phyloP scores from a whole-genome alignment of 1,140 invertebrate genomes.

The Lysiphlebus fabarum region DNA sequence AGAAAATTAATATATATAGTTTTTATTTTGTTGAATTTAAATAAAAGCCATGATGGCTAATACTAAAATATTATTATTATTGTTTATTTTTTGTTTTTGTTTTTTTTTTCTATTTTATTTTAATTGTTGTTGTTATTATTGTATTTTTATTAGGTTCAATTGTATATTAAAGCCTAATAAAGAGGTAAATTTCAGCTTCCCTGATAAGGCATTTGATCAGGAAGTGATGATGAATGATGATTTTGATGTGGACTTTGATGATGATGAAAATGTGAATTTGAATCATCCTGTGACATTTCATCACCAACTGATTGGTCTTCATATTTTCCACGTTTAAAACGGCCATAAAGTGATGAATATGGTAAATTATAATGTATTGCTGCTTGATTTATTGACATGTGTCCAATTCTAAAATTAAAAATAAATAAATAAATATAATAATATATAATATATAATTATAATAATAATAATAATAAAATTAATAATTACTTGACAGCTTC shows the following conservation, averaged over 20 bases:
- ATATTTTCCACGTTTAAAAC: conserved; percentile 75
- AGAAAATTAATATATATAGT: too few relatives aligned
- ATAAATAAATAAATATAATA: neutral
- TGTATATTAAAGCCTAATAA: conserved; percentile 44
- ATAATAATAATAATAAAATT: neutral
- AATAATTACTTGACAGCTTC: conserved; percentile 74
- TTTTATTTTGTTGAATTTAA: too few relatives aligned
- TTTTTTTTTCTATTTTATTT: too few relatives aligned
- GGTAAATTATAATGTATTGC: conserved; percentile 89
- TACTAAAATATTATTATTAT: too few relatives aligned
- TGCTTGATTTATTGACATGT: conserved; percentile 90
- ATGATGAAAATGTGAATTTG: conserved; percentile 46
- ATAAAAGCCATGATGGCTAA: neutral
- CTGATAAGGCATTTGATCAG: conserved; percentile 55
- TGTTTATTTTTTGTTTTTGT: too few relatives aligned
- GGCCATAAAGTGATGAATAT: conserved; percentile 82
- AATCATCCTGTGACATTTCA: conserved; percentile 53
- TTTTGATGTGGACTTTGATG: conserved; percentile 53
- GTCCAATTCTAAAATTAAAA: conserved; percentile 66
- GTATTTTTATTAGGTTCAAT: neutral
- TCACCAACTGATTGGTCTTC: conserved; percentile 49
- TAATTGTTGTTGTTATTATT: too few relatives aligned
- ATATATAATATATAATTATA: too few relatives aligned
- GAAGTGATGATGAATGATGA: conserved; percentile 51
- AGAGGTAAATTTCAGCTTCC: conserved; percentile 57